Percentiles rank a stretch among this genome's conserved stretches.
phyloP scores from a whole-genome alignment of 2,888 invertebrate species.

The Trilocha varians region DNA sequence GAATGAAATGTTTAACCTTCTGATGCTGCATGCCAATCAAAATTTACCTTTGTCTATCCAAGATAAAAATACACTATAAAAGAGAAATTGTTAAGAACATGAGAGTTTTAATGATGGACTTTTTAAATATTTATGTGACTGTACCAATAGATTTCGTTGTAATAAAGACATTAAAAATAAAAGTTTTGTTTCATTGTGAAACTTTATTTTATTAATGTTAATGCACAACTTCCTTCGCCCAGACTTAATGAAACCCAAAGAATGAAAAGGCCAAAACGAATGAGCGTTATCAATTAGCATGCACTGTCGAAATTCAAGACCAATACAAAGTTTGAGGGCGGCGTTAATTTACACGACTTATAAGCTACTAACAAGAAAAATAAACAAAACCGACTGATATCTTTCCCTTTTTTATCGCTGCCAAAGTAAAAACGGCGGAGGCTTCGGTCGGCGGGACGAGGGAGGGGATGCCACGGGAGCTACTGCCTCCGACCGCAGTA shows the following conservation, averaged over 20 bases:
- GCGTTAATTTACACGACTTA: conserved; percentile 67
- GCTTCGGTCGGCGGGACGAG: conserved; percentile 39
- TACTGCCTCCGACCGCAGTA: conserved; percentile 65
- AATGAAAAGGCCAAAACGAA: background rate
- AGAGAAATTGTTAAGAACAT: background rate
- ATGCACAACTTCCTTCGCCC: background rate
- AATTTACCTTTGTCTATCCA: background rate
- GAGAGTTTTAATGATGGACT: conserved; percentile 6
- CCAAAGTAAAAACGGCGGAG: conserved; percentile 59
- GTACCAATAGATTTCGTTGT: conserved; percentile 66
- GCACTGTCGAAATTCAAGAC: conserved; percentile 42
- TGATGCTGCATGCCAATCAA: background rate
- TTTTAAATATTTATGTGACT: conserved; percentile 52
- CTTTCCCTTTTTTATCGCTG: conserved; percentile 66
- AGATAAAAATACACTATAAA: too few relatives aligned
- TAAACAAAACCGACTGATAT: conserved; percentile 63
- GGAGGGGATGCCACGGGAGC: conserved; percentile 52
- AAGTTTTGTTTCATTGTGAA: conserved; percentile 14
- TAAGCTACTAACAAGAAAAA: conserved; percentile 69
- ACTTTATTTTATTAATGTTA: background rate
- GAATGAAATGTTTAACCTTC: background rate
- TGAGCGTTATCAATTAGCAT: conserved; percentile 37
- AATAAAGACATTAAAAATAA: conserved; percentile 43
- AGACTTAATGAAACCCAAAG: background rate
- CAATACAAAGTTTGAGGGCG: conserved; percentile 41